Base-by-base conservation (phyloP, 2,113 vertebrate species). In the Rhabdomys dilectus region DNA sequence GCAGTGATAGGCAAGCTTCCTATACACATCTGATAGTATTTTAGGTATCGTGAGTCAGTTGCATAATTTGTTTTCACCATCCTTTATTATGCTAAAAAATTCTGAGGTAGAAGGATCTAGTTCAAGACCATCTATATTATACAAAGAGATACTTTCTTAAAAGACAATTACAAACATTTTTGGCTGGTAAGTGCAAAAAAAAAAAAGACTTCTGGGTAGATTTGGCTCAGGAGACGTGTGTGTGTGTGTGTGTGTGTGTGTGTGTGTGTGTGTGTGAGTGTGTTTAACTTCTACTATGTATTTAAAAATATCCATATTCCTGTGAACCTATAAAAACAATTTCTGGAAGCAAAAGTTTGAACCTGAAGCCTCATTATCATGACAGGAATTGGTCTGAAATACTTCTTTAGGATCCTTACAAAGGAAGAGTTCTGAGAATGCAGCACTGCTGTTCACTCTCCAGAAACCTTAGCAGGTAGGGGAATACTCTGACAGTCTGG, bases 121-220 rank as follows among this genome's bases (percentile, higher is more conserved):
- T 76, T 89, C 39, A 45, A 76, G 39, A 60, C 7, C 29, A 45
- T 13, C 17, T 62, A 15, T 22, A 34, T 34, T 45, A 89, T 26
- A 62, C 10, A 77, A 39, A 62, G 17, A 62, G 56, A 48, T 21
- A 42, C n/a, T 89, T 39, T 34, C 39, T 88, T 56, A 89, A 75
- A 58, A 34, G 70, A 62, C 88, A 89, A 89, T 60, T 34, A 58
- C 31, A 60, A 77, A 62, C 31, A 92, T 53, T 93, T 26, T 94
- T 75, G 70, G 68, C 45, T 90, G 39, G 31, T 1, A 81, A 94
- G 45, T 51, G 29, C 80, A 92, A 85, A 12, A 95, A 3, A 72
- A 1, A 96, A 94, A 88, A 11, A 96, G 73, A 78, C 75, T 95
- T 36, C 48, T 62, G 34, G 51, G 34, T 96, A 6, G 21, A 94